These are phyloP conservation scores for Liasis olivaceus DNA, from an alignment of 2,797 vertebrate species.

Conservation along the genomic window DNA sequence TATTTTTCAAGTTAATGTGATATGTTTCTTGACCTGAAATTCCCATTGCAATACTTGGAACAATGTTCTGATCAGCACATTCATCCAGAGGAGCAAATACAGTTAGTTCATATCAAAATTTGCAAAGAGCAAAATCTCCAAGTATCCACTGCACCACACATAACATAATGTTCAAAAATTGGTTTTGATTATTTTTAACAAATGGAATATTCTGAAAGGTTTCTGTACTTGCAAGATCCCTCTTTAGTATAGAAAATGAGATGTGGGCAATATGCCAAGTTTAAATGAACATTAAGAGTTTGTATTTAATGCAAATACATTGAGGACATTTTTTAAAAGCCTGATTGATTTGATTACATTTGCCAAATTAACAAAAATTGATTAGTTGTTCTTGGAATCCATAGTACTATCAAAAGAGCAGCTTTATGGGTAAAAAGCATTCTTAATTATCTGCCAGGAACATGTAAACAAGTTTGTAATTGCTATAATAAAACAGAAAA, in stretches of 20 bases:
- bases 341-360: slow-evolving; percentile 57
- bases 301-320: slow-evolving; percentile 14
- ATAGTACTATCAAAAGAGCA: slow-evolving; percentile 45
- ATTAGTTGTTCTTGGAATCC: slow-evolving; percentile 39
- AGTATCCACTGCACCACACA: no score
- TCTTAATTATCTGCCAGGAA: slow-evolving; percentile 19
- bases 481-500: not conserved
- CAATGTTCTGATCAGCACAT: not conserved
- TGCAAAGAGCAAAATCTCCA: not conserved
- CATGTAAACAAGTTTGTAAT: slow-evolving; percentile 24
- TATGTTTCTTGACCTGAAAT: not conserved
- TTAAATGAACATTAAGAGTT: slow-evolving; percentile 48
- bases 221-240: slow-evolving; percentile 11
- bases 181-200: not conserved
- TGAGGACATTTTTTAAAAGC: slow-evolving; percentile 8
- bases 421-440: not conserved
- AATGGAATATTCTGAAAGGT: not conserved
- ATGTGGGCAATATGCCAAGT: slow-evolving; percentile 36
- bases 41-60: not conserved
- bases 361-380: slow-evolving; percentile 51
- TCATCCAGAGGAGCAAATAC: not conserved
- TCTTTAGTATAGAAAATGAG: slow-evolving; percentile 5
- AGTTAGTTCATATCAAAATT: not conserved
- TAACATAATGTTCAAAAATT: not conserved
- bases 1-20: not conserved